Evolutionary conservation across 2,113 vertebrate species (phyloP).

Genomic region (Leiothrix lutea): DNA sequence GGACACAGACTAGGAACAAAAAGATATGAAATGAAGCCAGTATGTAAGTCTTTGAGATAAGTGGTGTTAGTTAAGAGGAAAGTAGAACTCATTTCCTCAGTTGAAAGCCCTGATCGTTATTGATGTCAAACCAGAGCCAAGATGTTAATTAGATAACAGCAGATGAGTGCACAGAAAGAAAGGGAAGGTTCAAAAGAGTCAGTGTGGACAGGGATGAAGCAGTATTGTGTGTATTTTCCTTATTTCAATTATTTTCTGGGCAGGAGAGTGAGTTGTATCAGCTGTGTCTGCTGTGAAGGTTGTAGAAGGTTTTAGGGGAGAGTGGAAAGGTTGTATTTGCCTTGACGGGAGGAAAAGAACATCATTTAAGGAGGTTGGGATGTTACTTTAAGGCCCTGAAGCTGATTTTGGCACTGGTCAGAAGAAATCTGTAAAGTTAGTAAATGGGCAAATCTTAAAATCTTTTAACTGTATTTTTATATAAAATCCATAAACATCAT

Average conservation of each 20-base stretch:
- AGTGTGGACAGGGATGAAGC: background rate
- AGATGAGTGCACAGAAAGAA: background rate
- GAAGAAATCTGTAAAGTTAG: background rate
- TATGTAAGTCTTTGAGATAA: background rate
- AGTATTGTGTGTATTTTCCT: background rate
- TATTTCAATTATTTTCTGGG: background rate
- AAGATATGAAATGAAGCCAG: background rate
- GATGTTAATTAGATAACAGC: background rate
- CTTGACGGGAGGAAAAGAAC: background rate
- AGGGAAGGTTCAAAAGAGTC: background rate
- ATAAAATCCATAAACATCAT: background rate
- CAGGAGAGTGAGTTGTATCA: background rate
- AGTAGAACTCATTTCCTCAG: background rate
- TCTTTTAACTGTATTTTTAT: background rate
- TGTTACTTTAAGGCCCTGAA: background rate
- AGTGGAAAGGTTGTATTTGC: background rate
- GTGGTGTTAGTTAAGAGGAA: background rate
- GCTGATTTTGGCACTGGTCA: background rate
- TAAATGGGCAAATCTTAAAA: background rate
- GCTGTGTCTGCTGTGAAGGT: background rate
- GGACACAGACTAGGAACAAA: background rate
- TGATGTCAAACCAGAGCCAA: background rate
- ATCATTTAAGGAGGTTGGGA: fast-evolving
- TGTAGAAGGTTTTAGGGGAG: background rate
- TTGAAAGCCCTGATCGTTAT: background rate